A percentile compares a stretch with the other conserved stretches of the same genome.
Conservation (phyloP, 2,113 vertebrate genomes). For the Reinhardtius hippoglossoides region DNA sequence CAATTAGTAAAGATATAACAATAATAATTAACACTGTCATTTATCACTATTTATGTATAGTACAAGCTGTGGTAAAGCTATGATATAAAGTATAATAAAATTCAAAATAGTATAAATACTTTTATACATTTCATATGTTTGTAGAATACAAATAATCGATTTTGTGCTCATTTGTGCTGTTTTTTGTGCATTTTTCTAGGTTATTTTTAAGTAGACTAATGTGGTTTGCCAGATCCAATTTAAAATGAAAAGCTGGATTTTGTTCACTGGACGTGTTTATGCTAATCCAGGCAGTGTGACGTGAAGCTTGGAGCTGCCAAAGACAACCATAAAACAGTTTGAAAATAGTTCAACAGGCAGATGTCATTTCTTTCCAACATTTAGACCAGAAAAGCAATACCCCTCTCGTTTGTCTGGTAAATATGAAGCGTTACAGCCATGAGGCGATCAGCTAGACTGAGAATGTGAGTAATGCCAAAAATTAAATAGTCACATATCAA, state of each 20-base stretch:
- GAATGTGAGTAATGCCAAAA: background rate
- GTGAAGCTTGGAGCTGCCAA: background rate
- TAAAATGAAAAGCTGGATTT: background rate
- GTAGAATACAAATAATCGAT: background rate
- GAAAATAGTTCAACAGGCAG: background rate
- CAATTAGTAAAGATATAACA: background rate
- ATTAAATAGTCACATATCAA: no score
- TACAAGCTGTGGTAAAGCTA: background rate
- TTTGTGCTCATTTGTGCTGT: background rate
- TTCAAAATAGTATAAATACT: background rate
- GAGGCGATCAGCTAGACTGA: background rate
- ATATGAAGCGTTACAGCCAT: background rate
- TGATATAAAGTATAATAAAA: background rate
- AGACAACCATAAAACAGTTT: background rate
- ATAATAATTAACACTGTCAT: background rate
- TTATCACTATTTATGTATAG: no score
- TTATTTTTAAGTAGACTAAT: background rate
- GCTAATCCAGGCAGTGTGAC: background rate
- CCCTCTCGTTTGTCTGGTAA: background rate
- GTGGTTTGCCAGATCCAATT: background rate
- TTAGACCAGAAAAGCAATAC: no score
- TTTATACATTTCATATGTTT: background rate
- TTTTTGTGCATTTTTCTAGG: background rate
- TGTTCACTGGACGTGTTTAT: background rate
- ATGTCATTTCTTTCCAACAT: background rate